phyloP scores from a whole-genome alignment of 2,888 invertebrate genomes.

The Drymonia ruficornis region DNA sequence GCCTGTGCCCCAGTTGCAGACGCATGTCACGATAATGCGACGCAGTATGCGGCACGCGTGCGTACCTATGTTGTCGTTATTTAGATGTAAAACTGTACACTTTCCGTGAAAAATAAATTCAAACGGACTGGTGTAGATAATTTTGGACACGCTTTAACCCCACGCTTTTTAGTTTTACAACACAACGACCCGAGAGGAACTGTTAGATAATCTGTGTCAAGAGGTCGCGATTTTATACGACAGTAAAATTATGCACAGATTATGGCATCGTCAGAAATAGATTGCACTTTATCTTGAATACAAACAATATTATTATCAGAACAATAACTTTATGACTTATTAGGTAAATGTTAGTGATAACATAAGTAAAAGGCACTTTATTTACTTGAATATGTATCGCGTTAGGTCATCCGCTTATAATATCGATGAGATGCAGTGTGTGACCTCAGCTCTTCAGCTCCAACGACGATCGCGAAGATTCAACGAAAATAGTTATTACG shows the following conservation, averaged over 20 bases:
- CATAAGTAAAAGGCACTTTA: conserved; percentile 24
- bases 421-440: conserved; percentile 65
- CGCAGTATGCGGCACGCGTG: conserved; percentile 22
- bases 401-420: conserved; percentile 69
- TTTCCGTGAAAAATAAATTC: not conserved
- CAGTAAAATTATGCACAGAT: too few species aligned
- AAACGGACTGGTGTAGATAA: not conserved
- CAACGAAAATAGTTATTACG: conserved; percentile 41
- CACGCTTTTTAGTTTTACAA: not conserved
- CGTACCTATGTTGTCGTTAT: not conserved
- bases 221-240: too few species aligned
- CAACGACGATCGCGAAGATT: conserved; percentile 44
- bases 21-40: conserved; percentile 32
- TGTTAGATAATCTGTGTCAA: too few species aligned
- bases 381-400: conserved; percentile 39
- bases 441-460: conserved; percentile 57
- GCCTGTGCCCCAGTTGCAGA: conserved; percentile 41
- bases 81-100: not conserved
- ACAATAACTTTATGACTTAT: conserved; percentile 1
- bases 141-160: too few species aligned
- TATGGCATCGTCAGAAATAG: not conserved
- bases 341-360: conserved; percentile 20
- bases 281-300: not conserved
- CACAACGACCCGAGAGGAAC: too few species aligned
- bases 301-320: not conserved